Conservation (phyloP, 2,888 invertebrate species). For the Malacosoma neustria region DNA sequence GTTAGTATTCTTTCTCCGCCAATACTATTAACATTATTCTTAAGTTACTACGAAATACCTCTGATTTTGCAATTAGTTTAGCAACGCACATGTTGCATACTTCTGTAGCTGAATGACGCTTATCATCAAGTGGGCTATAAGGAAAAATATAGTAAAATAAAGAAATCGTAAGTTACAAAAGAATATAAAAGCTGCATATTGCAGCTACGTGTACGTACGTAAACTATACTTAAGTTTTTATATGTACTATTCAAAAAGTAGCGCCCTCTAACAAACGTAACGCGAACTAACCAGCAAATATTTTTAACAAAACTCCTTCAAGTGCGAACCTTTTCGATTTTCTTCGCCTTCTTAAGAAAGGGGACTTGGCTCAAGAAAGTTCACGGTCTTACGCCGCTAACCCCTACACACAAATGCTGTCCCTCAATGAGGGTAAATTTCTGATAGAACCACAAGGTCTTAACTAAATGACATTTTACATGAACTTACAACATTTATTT, state of each 20-base stretch:
- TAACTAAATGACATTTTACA: slow-evolving; percentile 11
- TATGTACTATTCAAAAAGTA: slow-evolving; percentile 1
- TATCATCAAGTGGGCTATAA: too few species aligned
- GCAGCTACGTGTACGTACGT: too few species aligned
- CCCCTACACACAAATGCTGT: slow-evolving; percentile 31
- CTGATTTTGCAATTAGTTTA: too few species aligned
- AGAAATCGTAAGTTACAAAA: too few species aligned
- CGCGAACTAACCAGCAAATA: slow-evolving; percentile 39
- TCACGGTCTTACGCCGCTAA: slow-evolving; percentile 32
- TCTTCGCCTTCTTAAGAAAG: slow-evolving; percentile 71
- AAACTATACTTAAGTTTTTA: too few species aligned
- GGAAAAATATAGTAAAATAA: too few species aligned
- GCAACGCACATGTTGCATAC: too few species aligned
- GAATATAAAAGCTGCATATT: too few species aligned
- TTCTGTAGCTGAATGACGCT: too few species aligned
- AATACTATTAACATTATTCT: too few species aligned
- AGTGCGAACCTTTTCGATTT: slow-evolving; percentile 66
- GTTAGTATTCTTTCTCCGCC: too few species aligned
- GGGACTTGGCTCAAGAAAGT: slow-evolving; percentile 59
- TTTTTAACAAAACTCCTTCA: slow-evolving; percentile 64
- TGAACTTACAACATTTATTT: not conserved
- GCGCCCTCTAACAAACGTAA: slow-evolving; percentile 50
- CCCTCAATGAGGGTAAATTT: slow-evolving; percentile 21
- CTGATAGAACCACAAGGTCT: slow-evolving; percentile 22
- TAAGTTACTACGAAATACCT: too few species aligned